Conservation (phyloP, 2,797 vertebrate species). For the Manis crassicaudata region DNA sequence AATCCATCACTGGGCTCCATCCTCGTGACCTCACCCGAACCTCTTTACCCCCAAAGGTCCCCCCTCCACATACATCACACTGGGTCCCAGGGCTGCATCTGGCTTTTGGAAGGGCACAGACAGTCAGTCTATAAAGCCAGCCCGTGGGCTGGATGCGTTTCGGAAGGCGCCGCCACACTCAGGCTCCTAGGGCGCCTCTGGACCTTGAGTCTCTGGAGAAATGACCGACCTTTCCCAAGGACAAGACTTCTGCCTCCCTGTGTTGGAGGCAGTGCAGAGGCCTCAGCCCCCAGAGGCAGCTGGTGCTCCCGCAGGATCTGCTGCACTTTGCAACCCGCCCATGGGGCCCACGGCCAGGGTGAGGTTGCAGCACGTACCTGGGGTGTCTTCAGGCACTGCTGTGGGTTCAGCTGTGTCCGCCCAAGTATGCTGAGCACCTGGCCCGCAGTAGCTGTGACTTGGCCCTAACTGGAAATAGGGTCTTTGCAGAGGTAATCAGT, state of each 20-base stretch:
- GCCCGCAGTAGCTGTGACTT: not conserved
- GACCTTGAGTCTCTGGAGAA: not conserved
- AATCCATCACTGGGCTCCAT: not conserved
- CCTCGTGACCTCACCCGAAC: no score
- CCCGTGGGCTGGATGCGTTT: not conserved
- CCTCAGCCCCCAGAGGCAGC: not conserved
- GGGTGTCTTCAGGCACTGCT: no score
- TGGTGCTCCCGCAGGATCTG: not conserved
- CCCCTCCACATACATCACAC: no score
- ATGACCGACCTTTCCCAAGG: fast-evolving
- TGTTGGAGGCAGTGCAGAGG: not conserved
- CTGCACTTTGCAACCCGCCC: fast-evolving
- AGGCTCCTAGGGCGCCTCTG: not conserved
- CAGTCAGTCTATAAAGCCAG: not conserved
- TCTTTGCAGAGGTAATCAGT: not conserved
- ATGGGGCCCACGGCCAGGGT: fast-evolving
- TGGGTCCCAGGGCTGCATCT: not conserved
- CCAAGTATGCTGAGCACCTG: not conserved
- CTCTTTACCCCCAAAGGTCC: not conserved
- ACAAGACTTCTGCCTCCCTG: not conserved
- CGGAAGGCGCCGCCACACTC: fast-evolving
- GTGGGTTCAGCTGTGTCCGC: no score
- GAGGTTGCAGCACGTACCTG: no score
- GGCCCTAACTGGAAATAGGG: not conserved
- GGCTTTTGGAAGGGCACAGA: no score